phyloP scores from a whole-genome alignment of 92 coral and sea anemone genomes.

The Palythoa heliodiscus region DNA sequence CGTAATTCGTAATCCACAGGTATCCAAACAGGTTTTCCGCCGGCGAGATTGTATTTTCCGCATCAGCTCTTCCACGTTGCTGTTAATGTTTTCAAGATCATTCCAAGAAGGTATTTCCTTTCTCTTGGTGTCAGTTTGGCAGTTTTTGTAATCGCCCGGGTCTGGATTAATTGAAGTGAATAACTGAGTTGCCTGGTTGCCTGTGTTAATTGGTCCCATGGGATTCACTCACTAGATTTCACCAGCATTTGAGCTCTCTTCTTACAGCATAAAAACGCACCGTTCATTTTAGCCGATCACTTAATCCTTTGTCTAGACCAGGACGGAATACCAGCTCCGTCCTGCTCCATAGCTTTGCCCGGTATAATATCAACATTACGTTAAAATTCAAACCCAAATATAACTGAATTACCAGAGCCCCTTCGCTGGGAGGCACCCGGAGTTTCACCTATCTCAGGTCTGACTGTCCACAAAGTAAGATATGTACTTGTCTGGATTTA shows the following conservation, averaged over 20 bases:
- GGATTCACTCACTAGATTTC: background rate
- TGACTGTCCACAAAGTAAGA: background rate
- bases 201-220: background rate
- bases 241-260: background rate
- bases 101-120: slow-evolving; percentile 21
- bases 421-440: background rate
- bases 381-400: too few species aligned
- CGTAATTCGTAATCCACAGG: slow-evolving; percentile 46
- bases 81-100: slow-evolving; percentile 48
- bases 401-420: background rate
- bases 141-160: slow-evolving; percentile 51
- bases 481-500: background rate
- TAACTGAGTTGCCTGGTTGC: slow-evolving; percentile 4
- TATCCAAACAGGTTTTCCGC: slow-evolving; percentile 51
- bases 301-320: background rate
- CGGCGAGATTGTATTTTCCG: slow-evolving; percentile 39
- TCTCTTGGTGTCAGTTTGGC: slow-evolving; percentile 53
- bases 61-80: slow-evolving; percentile 37
- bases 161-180: slow-evolving; percentile 34
- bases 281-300: background rate
- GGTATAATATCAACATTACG: too few species aligned
- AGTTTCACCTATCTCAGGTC: background rate
- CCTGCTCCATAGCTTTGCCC: background rate
- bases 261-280: too few species aligned
- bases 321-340: background rate